Base-by-base conservation (phyloP, 2,113 vertebrate species). In the Neolamprologus longior region DNA sequence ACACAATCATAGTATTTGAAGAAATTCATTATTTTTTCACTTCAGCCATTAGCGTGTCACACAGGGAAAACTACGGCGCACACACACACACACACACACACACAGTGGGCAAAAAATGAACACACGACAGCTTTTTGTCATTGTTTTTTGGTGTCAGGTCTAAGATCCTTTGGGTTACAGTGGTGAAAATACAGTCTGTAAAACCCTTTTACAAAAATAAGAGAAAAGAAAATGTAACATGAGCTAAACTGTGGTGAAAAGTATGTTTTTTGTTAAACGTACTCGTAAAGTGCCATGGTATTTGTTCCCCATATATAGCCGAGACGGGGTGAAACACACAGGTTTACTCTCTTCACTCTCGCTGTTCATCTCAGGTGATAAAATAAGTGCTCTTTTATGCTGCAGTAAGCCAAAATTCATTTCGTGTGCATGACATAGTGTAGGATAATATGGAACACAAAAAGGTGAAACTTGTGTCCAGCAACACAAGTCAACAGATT, bases 331-430 rank as follows among this genome's bases (percentile, higher is more conserved):
- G 68, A 76, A 11, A 21, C 63, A 11, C 21, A 1, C 21, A 28
- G 40, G 26, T 28, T 28, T 7, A 3, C 24, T 28, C n/a, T 6
- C 4, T 14, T 24, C 61, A 42, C 13, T 57, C 33, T 57, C 7
- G 9, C 21, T 40, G 11, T 58, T 82, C 19, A 66, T 68, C 28
- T 66, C 57, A 35, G 55, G 89, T 93, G 91, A 84, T 76, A 47
- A 85, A 91, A 87, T 80, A 93, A 94, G 92, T 92, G 90, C 89
- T 88, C 53, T 63, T 76, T 79, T 76, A 28, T 86, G 86, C 81
- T 90, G 81, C 66, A 63, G 21, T 8, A 19, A 47, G 54, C 85
- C 80, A 87, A 90, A 68, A 54, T 45, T 78, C 63, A 37, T 40
- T 68, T 68, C 2, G 0, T 68, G 35, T 9, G 35, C 7, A 21